These are phyloP conservation scores for Microcebus ravelobensis DNA, from an alignment of 2,113 vertebrate genomes.

Conservation along the genomic window DNA sequence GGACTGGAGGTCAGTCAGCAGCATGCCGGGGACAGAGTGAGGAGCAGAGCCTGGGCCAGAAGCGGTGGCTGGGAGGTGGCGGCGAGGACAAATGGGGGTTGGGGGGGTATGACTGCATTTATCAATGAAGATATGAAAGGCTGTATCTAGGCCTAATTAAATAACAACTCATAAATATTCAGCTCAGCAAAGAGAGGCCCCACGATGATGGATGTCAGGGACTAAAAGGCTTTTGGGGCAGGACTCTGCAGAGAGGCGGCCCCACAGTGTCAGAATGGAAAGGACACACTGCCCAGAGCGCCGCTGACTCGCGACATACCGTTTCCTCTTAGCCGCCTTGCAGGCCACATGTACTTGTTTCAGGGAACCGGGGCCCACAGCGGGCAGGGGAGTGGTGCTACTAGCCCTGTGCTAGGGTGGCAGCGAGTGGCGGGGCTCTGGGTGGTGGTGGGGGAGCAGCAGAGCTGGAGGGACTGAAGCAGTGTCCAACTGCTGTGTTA, in stretches of 20 bases:
- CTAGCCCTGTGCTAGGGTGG: rapidly evolving
- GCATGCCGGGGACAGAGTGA: slow-evolving; percentile 18
- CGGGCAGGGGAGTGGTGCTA: neutral
- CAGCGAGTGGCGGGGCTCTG: rapidly evolving
- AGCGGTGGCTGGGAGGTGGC: slow-evolving; percentile 14
- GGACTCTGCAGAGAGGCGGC: neutral
- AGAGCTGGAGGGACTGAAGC: rapidly evolving
- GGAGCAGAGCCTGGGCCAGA: slow-evolving; percentile 17
- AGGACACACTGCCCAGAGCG: neutral
- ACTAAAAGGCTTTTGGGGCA: slow-evolving; percentile 42
- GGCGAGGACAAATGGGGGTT: too few species aligned
- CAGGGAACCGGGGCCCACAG: neutral
- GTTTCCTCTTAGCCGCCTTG: rapidly evolving
- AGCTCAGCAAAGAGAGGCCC: slow-evolving; percentile 33
- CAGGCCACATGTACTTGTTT: neutral
- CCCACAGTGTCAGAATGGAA: neutral
- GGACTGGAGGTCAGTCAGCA: neutral
- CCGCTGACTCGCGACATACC: rapidly evolving
- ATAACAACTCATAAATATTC: slow-evolving; percentile 64
- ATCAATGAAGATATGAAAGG: slow-evolving; percentile 49
- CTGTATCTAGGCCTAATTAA: slow-evolving; percentile 63
- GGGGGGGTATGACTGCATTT: neutral
- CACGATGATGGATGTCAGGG: slow-evolving; percentile 1
- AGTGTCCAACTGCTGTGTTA: rapidly evolving
- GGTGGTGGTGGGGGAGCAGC: neutral